These are phyloP conservation scores for Labia minor DNA, from an alignment of 2,888 invertebrate genomes.

Conservation along the genomic window DNA sequence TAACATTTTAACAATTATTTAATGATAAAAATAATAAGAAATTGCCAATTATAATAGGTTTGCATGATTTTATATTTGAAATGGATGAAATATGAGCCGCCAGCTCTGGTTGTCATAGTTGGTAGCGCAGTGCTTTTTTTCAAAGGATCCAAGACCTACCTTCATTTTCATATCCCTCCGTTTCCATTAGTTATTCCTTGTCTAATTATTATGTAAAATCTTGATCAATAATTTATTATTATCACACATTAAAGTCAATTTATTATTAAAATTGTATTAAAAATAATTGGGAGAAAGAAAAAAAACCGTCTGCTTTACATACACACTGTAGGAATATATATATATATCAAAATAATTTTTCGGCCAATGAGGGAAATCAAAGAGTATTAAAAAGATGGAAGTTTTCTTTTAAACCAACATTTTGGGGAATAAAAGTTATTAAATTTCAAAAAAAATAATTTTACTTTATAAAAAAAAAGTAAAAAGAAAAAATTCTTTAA, in stretches of 20 bases:
- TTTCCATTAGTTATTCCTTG: slow-evolving; percentile 1
- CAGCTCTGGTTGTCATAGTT: not conserved
- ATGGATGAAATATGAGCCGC: no score
- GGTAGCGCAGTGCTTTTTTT: not conserved
- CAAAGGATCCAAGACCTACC: slow-evolving; percentile 13
- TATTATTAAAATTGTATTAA: not conserved
- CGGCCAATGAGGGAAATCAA: slow-evolving; percentile 3
- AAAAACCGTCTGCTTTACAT: not conserved
- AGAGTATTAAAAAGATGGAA: slow-evolving; percentile 7
- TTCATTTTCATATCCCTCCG: slow-evolving; percentile 7
- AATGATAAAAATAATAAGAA: not conserved
- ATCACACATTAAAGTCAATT: not conserved
- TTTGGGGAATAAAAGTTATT: not conserved
- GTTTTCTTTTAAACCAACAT: not conserved
- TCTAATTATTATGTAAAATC: not conserved
- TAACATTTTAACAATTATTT: not conserved
- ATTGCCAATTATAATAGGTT: no score
- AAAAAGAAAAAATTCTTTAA: not conserved
- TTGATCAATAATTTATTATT: not conserved
- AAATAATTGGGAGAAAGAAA: not conserved
- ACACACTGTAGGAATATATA: not conserved
- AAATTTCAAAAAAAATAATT: slow-evolving; percentile 1
- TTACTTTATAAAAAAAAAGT: not conserved
- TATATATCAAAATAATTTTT: not conserved
- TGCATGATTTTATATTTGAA: no score